phyloP scores from a whole-genome alignment of 2,113 vertebrate genomes.

The Myanophis thanlyinensis region DNA sequence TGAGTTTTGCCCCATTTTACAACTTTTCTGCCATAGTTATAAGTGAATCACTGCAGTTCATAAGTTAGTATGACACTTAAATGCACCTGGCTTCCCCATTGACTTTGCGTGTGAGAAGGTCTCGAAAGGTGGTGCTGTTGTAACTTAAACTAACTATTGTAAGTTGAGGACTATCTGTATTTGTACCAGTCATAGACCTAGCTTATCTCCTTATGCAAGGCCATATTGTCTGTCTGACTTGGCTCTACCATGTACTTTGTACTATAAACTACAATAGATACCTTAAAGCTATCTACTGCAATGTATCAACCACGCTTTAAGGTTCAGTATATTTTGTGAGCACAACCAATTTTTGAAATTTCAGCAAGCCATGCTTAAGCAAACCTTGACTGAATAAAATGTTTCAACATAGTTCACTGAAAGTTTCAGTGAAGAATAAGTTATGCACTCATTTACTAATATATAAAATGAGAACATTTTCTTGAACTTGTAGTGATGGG shows the following conservation, averaged over 20 bases:
- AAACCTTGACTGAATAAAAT: neutral
- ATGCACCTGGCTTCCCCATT: neutral
- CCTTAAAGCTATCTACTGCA: neutral
- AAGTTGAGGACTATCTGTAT: neutral
- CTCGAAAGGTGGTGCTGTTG: neutral
- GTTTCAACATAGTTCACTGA: neutral
- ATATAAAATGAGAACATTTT: neutral
- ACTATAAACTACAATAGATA: too few species aligned
- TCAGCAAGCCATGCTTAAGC: neutral
- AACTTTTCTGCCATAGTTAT: neutral
- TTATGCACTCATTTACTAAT: neutral
- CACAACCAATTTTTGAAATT: neutral
- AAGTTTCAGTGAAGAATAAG: neutral
- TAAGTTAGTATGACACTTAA: neutral
- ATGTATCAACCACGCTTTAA: neutral
- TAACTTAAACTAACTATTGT: neutral
- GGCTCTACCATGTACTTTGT: neutral
- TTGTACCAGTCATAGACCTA: neutral
- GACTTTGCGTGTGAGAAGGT: neutral
- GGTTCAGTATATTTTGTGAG: neutral
- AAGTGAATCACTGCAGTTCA: neutral
- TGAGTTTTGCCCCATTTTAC: neutral
- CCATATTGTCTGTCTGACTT: neutral
- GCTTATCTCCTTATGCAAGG: neutral
- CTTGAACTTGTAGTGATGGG: neutral